Conservation (phyloP, 2,113 vertebrate genomes). For the Onychostruthus taczanowskii region DNA sequence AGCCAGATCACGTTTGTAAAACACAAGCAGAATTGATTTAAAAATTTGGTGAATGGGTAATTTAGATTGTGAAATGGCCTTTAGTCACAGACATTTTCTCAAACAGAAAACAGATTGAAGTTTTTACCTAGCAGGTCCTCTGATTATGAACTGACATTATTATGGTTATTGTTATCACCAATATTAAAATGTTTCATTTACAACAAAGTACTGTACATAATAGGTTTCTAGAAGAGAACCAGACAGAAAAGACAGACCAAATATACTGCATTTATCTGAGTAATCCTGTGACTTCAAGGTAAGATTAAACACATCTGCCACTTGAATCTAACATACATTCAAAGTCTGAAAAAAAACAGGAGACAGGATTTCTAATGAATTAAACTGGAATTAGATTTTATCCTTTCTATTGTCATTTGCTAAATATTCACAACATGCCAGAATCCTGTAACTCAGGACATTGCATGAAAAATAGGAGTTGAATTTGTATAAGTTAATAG, state of each 20-base stretch:
- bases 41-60: not conserved
- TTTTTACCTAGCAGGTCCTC: not conserved
- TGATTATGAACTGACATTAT: not conserved
- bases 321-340: not conserved
- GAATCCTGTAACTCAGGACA: not conserved
- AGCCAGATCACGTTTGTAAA: not conserved
- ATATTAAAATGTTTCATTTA: not conserved
- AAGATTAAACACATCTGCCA: not conserved
- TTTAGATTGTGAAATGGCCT: not conserved
- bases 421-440: not conserved
- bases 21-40: not conserved
- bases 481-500: not conserved
- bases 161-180: not conserved
- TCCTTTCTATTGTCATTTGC: not conserved
- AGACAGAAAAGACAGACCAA: not conserved
- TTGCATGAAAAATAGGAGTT: not conserved
- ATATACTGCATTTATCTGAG: not conserved
- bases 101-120: not conserved
- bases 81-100: not conserved
- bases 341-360: not conserved
- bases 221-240: not conserved
- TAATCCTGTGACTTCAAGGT: constrained; percentile 30
- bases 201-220: not conserved
- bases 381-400: not conserved
- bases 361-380: not conserved